Evolutionary conservation across 2,888 invertebrate genomes (phyloP).

Genomic region (Eretmocerus hayati): DNA sequence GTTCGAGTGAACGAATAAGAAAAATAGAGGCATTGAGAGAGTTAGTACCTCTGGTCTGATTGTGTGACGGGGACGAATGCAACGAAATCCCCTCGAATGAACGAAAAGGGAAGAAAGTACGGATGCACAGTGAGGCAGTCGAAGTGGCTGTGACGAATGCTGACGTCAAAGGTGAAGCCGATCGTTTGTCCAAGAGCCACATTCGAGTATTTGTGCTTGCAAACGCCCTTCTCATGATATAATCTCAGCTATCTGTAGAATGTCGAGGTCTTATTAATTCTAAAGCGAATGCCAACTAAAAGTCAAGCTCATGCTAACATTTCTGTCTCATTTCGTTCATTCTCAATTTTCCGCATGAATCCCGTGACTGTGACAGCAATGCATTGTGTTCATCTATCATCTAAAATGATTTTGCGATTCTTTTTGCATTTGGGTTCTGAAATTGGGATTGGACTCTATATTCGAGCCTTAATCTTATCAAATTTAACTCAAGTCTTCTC

Average conservation of each 20-base stretch:
- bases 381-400: too few species aligned
- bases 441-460: too few species aligned
- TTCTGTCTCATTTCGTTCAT: too few species aligned
- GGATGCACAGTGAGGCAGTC: slow-evolving; percentile 11
- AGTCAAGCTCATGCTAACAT: too few species aligned
- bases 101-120: neutral
- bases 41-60: slow-evolving; percentile 10
- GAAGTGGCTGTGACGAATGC: slow-evolving; percentile 30
- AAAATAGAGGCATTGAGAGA: neutral
- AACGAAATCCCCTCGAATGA: neutral
- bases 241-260: slow-evolving; percentile 36
- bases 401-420: too few species aligned
- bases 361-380: too few species aligned
- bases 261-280: slow-evolving; percentile 36
- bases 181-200: slow-evolving; percentile 31
- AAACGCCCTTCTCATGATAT: slow-evolving; percentile 27
- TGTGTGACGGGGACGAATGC: slow-evolving; percentile 16
- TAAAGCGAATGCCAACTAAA: too few species aligned
- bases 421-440: too few species aligned
- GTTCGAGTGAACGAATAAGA: too few species aligned
- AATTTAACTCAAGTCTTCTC: too few species aligned
- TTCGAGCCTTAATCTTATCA: too few species aligned
- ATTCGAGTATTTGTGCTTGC: slow-evolving; percentile 30
- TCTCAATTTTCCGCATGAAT: too few species aligned
- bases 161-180: slow-evolving; percentile 30